These are phyloP conservation scores for Hephaestus fuliginosus DNA, from an alignment of 2,797 vertebrate genomes.

Conservation along the genomic window DNA sequence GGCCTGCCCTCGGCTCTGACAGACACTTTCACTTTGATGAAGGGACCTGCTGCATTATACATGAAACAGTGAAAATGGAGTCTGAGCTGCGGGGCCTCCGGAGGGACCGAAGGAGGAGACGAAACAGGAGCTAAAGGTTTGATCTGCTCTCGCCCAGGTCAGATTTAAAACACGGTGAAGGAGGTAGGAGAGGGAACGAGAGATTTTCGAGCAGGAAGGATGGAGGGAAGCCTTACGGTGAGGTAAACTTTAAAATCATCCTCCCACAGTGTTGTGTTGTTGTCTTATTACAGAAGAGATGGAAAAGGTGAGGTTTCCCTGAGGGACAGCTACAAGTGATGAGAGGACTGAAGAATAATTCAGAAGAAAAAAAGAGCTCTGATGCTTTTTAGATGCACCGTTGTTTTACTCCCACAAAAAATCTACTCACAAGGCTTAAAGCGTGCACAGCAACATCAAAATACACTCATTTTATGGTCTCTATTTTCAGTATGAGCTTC, in stretches of 20 bases:
- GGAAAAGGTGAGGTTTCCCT: neutral
- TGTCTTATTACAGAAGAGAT: neutral
- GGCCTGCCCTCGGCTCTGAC: slow-evolving; percentile 48
- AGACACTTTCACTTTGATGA: slow-evolving; percentile 60
- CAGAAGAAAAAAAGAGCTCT: no score
- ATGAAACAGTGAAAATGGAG: slow-evolving; percentile 61
- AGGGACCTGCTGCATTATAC: slow-evolving; percentile 62
- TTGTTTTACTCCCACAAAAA: neutral
- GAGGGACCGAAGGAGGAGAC: slow-evolving; percentile 17
- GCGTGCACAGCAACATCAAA: neutral
- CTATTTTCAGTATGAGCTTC: neutral
- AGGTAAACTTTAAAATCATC: neutral
- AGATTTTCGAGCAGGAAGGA: neutral
- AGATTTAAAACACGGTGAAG: neutral
- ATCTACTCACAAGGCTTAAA: neutral
- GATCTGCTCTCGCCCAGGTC: slow-evolving; percentile 18
- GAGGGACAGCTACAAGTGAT: neutral
- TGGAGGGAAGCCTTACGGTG: no score
- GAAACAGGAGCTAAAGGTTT: slow-evolving; percentile 14
- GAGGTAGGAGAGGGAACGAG: slow-evolving; percentile 4
- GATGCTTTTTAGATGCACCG: neutral
- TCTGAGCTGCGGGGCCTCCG: slow-evolving; percentile 26
- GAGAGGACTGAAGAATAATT: neutral
- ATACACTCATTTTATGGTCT: neutral
- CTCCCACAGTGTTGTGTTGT: neutral